A percentile compares a stretch with the other conserved stretches of the same genome.
Conservation (phyloP, 2,113 vertebrate genomes). For the Calyptommatus sinebrachiatus region DNA sequence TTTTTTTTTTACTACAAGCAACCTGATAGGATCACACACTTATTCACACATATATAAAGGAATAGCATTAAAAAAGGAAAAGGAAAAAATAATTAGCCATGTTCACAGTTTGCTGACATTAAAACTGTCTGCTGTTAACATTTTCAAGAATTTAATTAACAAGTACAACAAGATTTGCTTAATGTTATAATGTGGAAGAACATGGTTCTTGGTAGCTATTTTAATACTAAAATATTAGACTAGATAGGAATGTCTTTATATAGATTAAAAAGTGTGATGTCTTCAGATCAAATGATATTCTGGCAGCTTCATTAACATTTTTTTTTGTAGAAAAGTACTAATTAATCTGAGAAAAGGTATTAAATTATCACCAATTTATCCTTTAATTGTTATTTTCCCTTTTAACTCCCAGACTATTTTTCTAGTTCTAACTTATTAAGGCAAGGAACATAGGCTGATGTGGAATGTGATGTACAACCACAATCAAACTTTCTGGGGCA, state of each 20-base stretch:
- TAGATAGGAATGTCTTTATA: slow-evolving; percentile 36
- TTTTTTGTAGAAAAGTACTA: slow-evolving; percentile 15
- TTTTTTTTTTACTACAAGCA: neutral
- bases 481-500: no score
- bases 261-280: slow-evolving; percentile 43
- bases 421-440: neutral
- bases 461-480: no score
- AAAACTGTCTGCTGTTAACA: slow-evolving; percentile 53
- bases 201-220: slow-evolving; percentile 41
- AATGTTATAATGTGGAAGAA: slow-evolving; percentile 40
- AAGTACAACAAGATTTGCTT: slow-evolving; percentile 45
- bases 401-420: no score
- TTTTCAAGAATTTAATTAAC: slow-evolving; percentile 58
- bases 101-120: slow-evolving; percentile 47
- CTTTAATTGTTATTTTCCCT: neutral
- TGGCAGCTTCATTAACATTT: slow-evolving; percentile 33
- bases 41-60: slow-evolving; percentile 12
- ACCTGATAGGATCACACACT: neutral
- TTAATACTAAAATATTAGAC: slow-evolving; percentile 49
- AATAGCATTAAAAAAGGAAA: slow-evolving; percentile 20
- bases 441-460: neutral
- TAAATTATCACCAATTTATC: neutral
- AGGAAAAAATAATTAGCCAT: slow-evolving; percentile 39
- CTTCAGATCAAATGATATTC: slow-evolving; percentile 32
- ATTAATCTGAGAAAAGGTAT: neutral